Conservation (phyloP, 1,140 invertebrate species). For the Grapholita molesta region DNA sequence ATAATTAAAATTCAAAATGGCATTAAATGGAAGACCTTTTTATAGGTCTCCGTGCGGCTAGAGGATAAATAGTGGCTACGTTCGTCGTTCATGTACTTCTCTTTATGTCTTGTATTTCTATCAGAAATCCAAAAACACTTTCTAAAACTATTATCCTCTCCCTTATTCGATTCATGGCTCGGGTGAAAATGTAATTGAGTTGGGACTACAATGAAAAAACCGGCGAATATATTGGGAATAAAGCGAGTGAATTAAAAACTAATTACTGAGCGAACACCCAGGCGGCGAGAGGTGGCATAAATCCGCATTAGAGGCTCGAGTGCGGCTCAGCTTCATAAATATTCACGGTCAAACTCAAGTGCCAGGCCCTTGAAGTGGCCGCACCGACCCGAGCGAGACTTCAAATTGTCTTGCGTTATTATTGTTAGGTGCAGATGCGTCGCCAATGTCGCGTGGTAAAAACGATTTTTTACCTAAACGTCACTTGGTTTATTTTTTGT, state of each 20-base stretch:
- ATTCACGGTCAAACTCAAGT: slow-evolving; percentile 39
- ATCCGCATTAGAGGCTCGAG: slow-evolving; percentile 31
- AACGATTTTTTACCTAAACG: too few relatives aligned
- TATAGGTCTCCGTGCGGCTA: too few relatives aligned
- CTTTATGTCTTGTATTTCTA: too few relatives aligned
- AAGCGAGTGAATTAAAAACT: slow-evolving; percentile 18
- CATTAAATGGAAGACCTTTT: too few relatives aligned
- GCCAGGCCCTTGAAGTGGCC: slow-evolving; percentile 29
- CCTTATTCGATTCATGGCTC: too few relatives aligned
- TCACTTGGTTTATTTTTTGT: too few relatives aligned
- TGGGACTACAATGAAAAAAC: neutral
- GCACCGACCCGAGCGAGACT: neutral
- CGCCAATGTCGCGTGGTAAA: too few relatives aligned
- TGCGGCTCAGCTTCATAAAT: slow-evolving; percentile 46
- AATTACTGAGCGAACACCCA: slow-evolving; percentile 23
- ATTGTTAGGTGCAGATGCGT: neutral
- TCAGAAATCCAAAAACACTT: too few relatives aligned
- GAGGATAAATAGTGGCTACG: too few relatives aligned
- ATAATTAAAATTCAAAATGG: too few relatives aligned
- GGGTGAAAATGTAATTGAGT: neutral
- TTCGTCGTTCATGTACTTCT: too few relatives aligned
- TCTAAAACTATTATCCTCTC: neutral
- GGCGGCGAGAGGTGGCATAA: slow-evolving; percentile 29
- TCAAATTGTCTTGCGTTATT: neutral
- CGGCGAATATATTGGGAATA: slow-evolving; percentile 1